Conservation (phyloP, 2,888 invertebrate species). For the Autographa pulchrina region DNA sequence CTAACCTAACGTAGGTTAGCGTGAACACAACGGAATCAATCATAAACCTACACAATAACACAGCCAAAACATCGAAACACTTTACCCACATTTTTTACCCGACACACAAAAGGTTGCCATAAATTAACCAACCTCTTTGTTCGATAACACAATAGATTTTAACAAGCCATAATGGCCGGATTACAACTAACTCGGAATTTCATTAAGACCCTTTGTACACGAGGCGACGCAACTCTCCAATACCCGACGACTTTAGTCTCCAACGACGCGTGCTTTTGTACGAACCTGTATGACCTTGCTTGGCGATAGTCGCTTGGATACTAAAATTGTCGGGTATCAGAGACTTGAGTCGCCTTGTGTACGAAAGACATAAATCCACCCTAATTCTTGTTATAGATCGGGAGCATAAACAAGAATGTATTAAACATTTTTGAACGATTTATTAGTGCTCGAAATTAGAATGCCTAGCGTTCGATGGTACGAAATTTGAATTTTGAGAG, state of each 20-base stretch:
- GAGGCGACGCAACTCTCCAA: too few relatives aligned
- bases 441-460: too few relatives aligned
- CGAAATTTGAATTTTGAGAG: not conserved
- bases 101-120: constrained; percentile 57
- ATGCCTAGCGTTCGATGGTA: too few relatives aligned
- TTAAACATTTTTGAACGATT: constrained; percentile 18
- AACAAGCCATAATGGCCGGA: constrained; percentile 82
- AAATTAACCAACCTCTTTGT: constrained; percentile 78
- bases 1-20: not conserved
- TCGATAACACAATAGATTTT: constrained; percentile 79
- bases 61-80: constrained; percentile 17
- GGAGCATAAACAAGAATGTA: constrained; percentile 41
- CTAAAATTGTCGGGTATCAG: too few relatives aligned
- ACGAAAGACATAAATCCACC: constrained; percentile 18
- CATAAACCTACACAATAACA: constrained; percentile 18
- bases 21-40: not conserved
- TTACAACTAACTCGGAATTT: constrained; percentile 78
- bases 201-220: constrained; percentile 70
- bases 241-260: too few relatives aligned
- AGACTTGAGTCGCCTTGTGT: too few relatives aligned
- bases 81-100: constrained; percentile 19
- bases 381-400: constrained; percentile 51
- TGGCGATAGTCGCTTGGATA: too few relatives aligned
- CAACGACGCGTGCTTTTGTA: too few relatives aligned
- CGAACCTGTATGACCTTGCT: too few relatives aligned